Evolutionary conservation across 2,797 vertebrate species (phyloP).

Genomic region (Fistularia tabacaria): DNA sequence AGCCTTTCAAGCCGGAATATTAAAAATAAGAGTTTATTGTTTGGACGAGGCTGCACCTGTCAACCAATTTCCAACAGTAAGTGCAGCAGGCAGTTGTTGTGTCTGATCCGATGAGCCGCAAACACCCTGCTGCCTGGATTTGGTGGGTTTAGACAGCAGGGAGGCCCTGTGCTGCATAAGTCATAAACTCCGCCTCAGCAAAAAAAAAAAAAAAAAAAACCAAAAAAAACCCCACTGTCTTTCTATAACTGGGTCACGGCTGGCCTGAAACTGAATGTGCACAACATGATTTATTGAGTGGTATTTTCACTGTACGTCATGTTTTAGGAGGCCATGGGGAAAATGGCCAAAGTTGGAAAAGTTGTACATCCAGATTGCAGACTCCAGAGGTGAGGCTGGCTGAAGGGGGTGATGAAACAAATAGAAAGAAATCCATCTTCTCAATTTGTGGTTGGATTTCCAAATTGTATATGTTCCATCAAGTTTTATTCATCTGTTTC

Average conservation of each 20-base stretch:
- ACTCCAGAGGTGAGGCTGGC: constrained; percentile 77
- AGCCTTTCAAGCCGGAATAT: constrained; percentile 53
- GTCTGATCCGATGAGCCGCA: constrained; percentile 55
- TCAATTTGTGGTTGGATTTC: no score
- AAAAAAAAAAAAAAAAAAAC: constrained; percentile 1
- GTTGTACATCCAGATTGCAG: constrained; percentile 78
- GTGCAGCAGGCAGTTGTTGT: constrained; percentile 44
- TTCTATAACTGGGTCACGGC: constrained; percentile 45
- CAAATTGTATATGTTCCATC: no score
- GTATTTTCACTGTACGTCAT: constrained; percentile 20
- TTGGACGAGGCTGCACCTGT: constrained; percentile 59
- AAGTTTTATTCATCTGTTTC: no score
- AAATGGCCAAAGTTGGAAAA: constrained; percentile 87
- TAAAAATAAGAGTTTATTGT: constrained; percentile 67
- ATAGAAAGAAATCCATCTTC: no score
- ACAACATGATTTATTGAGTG: constrained; percentile 38
- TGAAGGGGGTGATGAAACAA: no score
- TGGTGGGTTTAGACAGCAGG: constrained; percentile 37
- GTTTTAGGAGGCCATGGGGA: constrained; percentile 88
- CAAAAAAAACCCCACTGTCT: no score
- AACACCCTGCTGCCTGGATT: constrained; percentile 28
- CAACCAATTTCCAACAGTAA: constrained; percentile 36
- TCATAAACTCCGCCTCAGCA: constrained; percentile 22
- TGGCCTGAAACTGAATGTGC: constrained; percentile 17
- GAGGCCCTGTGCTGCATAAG: constrained; percentile 36